phyloP scores from a whole-genome alignment of 2,888 invertebrate genomes.

The Dioctria linearis region DNA sequence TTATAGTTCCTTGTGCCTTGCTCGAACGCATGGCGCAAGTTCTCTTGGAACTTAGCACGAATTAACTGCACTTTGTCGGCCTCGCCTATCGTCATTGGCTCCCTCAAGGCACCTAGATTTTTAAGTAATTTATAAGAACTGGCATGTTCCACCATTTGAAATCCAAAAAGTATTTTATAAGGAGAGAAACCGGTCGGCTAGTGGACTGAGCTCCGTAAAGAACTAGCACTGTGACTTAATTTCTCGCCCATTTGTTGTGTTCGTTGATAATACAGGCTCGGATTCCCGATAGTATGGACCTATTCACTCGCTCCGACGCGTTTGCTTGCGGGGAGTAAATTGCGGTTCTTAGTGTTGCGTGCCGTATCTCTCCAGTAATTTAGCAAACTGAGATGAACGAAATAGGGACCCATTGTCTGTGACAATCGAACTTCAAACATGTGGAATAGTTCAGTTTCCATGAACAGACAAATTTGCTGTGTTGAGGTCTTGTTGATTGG shows the following conservation, averaged over 20 bases:
- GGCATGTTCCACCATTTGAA: not conserved
- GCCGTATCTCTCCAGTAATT: not conserved
- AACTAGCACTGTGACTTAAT: not conserved
- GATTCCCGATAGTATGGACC: conserved; percentile 14
- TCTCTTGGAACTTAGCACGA: not conserved
- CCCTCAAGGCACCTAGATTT: not conserved
- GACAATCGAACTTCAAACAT: not conserved
- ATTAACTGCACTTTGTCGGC: not conserved
- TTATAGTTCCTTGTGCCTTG: not conserved
- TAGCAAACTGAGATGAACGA: not conserved
- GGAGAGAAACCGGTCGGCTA: not conserved
- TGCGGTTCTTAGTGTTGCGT: not conserved
- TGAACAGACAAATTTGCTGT: not conserved
- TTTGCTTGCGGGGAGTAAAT: conserved; percentile 1
- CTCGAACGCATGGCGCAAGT: not conserved
- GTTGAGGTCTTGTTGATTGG: not conserved
- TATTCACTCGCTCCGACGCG: conserved; percentile 27
- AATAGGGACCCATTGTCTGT: not conserved
- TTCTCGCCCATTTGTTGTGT: conserved; percentile 15
- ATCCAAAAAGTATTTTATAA: not conserved
- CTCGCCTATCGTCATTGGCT: not conserved
- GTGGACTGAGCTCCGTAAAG: not conserved
- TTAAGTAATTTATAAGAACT: not conserved
- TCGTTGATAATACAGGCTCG: conserved; percentile 10
- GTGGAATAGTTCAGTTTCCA: not conserved